These are phyloP conservation scores for Chirona hameri DNA, from an alignment of 2,888 invertebrate genomes.

Conservation along the genomic window DNA sequence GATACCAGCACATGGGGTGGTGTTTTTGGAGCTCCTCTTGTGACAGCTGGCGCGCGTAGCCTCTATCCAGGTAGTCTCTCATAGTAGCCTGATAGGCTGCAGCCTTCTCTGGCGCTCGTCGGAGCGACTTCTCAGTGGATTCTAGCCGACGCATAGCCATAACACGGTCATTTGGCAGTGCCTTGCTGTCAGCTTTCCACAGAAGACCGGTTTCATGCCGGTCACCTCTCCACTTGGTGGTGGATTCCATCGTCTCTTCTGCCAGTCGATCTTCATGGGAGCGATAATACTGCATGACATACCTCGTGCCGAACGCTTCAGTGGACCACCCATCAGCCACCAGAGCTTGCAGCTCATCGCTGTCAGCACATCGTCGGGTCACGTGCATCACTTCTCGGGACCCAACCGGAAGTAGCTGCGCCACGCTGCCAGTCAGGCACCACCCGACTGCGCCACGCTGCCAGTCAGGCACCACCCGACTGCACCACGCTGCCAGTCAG, in stretches of 20 bases:
- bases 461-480: no score
- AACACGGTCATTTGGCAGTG: background rate
- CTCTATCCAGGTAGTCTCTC: background rate
- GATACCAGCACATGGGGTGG: background rate
- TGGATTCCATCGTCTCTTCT: no score
- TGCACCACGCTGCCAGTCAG: no score
- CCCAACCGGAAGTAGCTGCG: background rate
- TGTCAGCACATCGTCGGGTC: background rate
- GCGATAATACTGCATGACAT: background rate
- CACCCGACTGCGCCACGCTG: no score
- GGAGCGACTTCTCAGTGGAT: background rate
- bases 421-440: background rate
- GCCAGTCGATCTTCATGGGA: background rate
- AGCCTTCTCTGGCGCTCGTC: background rate
- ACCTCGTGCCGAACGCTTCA: background rate
- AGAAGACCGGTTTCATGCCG: background rate
- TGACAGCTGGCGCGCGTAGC: background rate
- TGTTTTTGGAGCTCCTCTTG: background rate
- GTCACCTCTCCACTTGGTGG: no score
- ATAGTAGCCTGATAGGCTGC: background rate
- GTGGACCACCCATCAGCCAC: background rate
- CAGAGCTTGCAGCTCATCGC: background rate
- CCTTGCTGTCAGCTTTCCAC: background rate
- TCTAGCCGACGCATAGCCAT: background rate
- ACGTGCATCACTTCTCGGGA: background rate